Base-by-base conservation (phyloP, 2,888 invertebrate genomes). In the Acronicta psi region DNA sequence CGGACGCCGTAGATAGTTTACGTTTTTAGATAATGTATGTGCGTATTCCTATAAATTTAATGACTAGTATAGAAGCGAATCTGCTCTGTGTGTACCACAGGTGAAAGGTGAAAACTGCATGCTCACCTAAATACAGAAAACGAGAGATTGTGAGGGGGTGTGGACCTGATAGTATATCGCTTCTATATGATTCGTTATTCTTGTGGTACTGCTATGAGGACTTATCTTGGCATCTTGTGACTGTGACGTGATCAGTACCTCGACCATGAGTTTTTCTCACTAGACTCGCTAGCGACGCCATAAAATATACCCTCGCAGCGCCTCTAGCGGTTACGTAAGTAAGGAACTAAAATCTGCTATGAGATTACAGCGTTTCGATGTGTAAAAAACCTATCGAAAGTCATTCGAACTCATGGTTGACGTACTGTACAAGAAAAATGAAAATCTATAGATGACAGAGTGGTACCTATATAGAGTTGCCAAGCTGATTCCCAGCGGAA, bases 1-100 rank as follows among this genome's bases (percentile, higher is more conserved):
- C 62, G 56, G 62, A 45, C 63, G 62, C 63, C 61, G 40, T 40
- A 47, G 38, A n/a, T 59, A 58, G 20, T 58, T 56, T 37, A 58
- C 59, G 46, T 38, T 40, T 38, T 55, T 49, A 51, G 54, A 49
- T 62, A 37, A 46, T 42, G 56, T 61, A 47, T 43, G 63, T 53
- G 53, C 34, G 60, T 59, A 36, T 17, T 23, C 54, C 34, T n/a
- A n/a, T 34, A 5, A 31, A 4, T 3, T n/a, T n/a, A 34, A 34
- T n/a, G 6, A n/a, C 7, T n/a, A n/a, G 5, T 34, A 7, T 34
- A n/a, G n/a, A 34, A n/a, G n/a, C n/a, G 2, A 34, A 34, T 31
- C 13, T 29, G 29, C 10, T 29, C 7, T 1, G 10, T 29, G 13
- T 13, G 31, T n/a, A n/a, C 5, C 13, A 31, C 31, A 31, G 13